phyloP scores from a whole-genome alignment of 2,888 invertebrate species.

The Lymantria monacha region DNA sequence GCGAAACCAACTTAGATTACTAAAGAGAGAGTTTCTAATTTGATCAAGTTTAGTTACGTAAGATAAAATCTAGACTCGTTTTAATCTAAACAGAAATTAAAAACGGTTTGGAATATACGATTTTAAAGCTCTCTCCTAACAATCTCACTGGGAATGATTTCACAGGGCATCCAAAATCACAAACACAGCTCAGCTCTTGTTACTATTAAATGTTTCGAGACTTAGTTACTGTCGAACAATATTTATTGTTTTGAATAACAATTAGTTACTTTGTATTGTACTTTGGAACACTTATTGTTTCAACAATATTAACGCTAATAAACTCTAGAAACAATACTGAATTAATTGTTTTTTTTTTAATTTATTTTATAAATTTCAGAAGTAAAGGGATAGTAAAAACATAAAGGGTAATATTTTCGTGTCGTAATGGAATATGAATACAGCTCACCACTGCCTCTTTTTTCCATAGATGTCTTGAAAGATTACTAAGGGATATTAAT shows the following conservation, averaged over 20 bases:
- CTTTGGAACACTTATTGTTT: not conserved
- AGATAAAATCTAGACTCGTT: not conserved
- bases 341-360: too few species aligned
- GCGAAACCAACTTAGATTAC: too few species aligned
- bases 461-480: too few species aligned
- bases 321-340: too few species aligned
- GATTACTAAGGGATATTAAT: too few species aligned
- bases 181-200: not conserved
- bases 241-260: constrained; percentile 15
- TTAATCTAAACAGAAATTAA: not conserved
- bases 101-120: not conserved
- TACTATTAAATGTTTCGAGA: constrained; percentile 7
- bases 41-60: not conserved
- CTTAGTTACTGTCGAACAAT: constrained; percentile 17
- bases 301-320: too few species aligned
- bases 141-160: not conserved
- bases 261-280: not conserved
- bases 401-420: too few species aligned
- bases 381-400: too few species aligned
- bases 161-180: not conserved
- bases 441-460: too few species aligned
- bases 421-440: too few species aligned
- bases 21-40: too few species aligned
- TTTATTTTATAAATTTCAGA: too few species aligned
- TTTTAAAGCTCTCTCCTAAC: not conserved